Evolutionary conservation across 2,888 invertebrate species (phyloP), one percentile per base, ranked within the genome.

Genomic region (Synanthedon formicaeformis): DNA sequence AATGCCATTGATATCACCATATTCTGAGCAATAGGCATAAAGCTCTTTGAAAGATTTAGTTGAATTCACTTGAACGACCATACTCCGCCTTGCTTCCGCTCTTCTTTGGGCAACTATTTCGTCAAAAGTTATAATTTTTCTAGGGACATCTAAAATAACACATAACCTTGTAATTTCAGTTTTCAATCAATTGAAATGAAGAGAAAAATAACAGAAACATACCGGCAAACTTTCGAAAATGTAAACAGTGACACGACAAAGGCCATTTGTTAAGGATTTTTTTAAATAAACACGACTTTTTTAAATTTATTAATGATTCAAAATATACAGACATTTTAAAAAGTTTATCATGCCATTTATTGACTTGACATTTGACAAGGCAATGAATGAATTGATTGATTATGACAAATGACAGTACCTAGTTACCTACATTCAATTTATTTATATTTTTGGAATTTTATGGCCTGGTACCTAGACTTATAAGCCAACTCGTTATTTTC

Each of bases 11-110:
- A 96, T 83, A 6, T 69, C 75, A 8, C 93, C 93, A 76, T 91
- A 91, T 60, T 89, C 81, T 27, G 88, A 88, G 73, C 95, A 95
- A 69, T 94, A 93, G 3, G 88, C 80, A 69, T 91, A 88, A 52
- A 95, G 78, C 75, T 94, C 92, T 50, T 73, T 74, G 64, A 89
- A 91, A 0, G 93, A 93, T 51, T 91, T 88, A 53, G 91, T 89
- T 0, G 94, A 93, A 64, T 92, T 91, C 1, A 95, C 92, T 82
- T 95, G 94, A 4, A 96, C 91, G 40, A 95, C 78, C 53, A 95
- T 82, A 76, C 93, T 94, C 56, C 90, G 88, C 52, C 78, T 80
- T 0, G 95, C 94, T 73, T 95, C 90, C 2, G 76, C 70, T 69
- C 91, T 89, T 60, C 93, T 89, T 23, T 78, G 75, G 45, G 81